A percentile compares a stretch with the other conserved stretches of the same genome.
phyloP scores from a whole-genome alignment of 2,797 vertebrate genomes.

The Leucoraja ocellata region DNA sequence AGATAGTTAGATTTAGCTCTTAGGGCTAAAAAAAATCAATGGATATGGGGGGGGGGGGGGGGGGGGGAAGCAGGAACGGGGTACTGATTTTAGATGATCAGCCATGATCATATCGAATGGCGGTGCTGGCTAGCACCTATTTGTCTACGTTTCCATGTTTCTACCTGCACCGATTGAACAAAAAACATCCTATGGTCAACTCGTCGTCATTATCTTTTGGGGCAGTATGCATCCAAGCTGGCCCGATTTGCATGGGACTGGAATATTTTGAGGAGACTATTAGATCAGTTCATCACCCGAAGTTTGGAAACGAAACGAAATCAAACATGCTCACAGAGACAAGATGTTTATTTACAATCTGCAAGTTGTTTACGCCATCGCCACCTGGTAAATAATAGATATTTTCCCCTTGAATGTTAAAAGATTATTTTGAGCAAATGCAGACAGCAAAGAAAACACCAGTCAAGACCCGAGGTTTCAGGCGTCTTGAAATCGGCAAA shows the following conservation, averaged over 20 bases:
- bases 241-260: background rate
- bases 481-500: background rate
- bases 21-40: too few relatives aligned
- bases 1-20: too few relatives aligned
- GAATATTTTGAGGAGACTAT: background rate
- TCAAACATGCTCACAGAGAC: background rate
- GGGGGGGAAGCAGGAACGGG: too few relatives aligned
- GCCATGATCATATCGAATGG: too few relatives aligned
- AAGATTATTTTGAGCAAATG: background rate
- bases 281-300: slow-evolving; percentile 10
- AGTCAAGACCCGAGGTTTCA: background rate
- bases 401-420: background rate
- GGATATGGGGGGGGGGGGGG: too few relatives aligned
- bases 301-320: slow-evolving; percentile 31
- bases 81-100: too few relatives aligned
- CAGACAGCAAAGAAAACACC: background rate
- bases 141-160: too few relatives aligned
- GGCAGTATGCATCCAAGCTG: background rate
- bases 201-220: background rate
- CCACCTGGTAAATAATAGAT: background rate
- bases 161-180: background rate
- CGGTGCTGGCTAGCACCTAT: too few relatives aligned
- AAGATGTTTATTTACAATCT: background rate
- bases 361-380: background rate
- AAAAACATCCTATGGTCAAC: background rate